A percentile compares a stretch with the other conserved stretches of the same genome.
These are phyloP conservation scores for Dicerorhinus sumatrensis DNA, from an alignment of 2,113 vertebrate species.

Conservation along the genomic window DNA sequence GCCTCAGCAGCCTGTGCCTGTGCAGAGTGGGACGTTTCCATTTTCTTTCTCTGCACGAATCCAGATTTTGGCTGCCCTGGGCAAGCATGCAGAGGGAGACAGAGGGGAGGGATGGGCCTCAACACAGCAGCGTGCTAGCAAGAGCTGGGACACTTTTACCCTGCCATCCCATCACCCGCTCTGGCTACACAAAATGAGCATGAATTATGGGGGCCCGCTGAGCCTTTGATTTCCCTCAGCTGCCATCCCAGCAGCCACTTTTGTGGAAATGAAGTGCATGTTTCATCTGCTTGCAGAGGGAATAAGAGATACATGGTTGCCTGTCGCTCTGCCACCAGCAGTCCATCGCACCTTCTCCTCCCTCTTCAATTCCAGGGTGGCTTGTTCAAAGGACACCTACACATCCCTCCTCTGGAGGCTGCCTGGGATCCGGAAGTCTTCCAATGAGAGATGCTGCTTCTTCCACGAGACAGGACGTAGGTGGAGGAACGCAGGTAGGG, in stretches of 20 bases:
- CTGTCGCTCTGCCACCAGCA: slow-evolving; percentile 43
- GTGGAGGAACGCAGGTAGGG: not conserved
- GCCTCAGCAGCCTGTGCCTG: slow-evolving; percentile 57
- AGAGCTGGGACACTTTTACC: slow-evolving; percentile 81
- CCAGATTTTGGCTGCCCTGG: slow-evolving; percentile 80
- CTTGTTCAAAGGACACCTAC: not conserved
- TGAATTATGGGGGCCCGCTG: slow-evolving; percentile 87
- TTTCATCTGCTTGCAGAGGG: slow-evolving; percentile 84
- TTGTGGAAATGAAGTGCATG: slow-evolving; percentile 88
- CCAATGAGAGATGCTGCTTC: not conserved
- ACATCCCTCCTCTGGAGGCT: not conserved
- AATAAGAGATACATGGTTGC: slow-evolving; percentile 53
- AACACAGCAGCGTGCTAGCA: slow-evolving; percentile 67
- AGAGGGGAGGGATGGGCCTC: slow-evolving; percentile 75
- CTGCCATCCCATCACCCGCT: slow-evolving; percentile 84
- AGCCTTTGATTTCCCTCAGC: slow-evolving; percentile 88
- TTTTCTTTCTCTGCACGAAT: slow-evolving; percentile 72
- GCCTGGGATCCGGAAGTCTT: not conserved
- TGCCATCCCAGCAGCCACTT: slow-evolving; percentile 86
- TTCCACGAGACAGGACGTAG: not conserved
- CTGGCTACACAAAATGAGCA: slow-evolving; percentile 86
- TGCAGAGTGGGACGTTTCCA: slow-evolving; percentile 36
- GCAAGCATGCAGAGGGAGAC: slow-evolving; percentile 56
- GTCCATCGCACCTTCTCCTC: not conserved
- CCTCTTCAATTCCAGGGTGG: not conserved